Percentiles rank a stretch among this genome's conserved stretches.
These are phyloP conservation scores for Drosophila repleta DNA, from an alignment of 1,140 invertebrate species.

Conservation along the genomic window DNA sequence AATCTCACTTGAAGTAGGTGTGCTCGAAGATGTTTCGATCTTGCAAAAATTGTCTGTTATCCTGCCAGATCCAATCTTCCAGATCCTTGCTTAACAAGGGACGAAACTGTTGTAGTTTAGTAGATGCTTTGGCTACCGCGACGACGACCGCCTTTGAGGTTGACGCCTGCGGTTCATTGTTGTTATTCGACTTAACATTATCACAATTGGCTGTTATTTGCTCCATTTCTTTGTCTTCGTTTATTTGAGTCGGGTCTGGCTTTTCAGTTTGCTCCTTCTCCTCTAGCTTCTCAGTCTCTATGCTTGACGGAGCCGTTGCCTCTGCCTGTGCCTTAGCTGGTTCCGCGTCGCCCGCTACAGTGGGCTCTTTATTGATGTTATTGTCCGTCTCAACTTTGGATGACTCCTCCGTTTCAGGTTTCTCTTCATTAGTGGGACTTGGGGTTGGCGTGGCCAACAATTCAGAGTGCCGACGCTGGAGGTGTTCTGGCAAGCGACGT, in stretches of 20 bases:
- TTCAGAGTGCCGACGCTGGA: constrained; percentile 74
- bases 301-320: neutral
- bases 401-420: constrained; percentile 43
- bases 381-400: constrained; percentile 29
- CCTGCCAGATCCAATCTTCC: constrained; percentile 97
- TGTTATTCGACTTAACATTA: constrained; percentile 68
- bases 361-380: constrained; percentile 25
- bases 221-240: constrained; percentile 22
- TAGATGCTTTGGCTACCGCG: constrained; percentile 19
- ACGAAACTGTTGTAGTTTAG: constrained; percentile 59
- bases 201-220: constrained; percentile 83
- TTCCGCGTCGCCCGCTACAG: constrained; percentile 8
- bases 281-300: neutral
- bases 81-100: constrained; percentile 89
- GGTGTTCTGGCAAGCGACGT: constrained; percentile 84
- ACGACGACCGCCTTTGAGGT: constrained; percentile 68
- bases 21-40: constrained; percentile 98
- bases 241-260: neutral
- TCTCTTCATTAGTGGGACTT: constrained; percentile 64
- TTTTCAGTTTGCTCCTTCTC: constrained; percentile 10
- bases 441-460: constrained; percentile 69
- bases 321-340: constrained; percentile 19
- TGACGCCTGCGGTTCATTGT: constrained; percentile 64
- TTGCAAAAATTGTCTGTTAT: constrained; percentile 97
- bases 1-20: constrained; percentile 94